Conservation (phyloP, 2,797 vertebrate genomes). For the Calcarius lapponicus region DNA sequence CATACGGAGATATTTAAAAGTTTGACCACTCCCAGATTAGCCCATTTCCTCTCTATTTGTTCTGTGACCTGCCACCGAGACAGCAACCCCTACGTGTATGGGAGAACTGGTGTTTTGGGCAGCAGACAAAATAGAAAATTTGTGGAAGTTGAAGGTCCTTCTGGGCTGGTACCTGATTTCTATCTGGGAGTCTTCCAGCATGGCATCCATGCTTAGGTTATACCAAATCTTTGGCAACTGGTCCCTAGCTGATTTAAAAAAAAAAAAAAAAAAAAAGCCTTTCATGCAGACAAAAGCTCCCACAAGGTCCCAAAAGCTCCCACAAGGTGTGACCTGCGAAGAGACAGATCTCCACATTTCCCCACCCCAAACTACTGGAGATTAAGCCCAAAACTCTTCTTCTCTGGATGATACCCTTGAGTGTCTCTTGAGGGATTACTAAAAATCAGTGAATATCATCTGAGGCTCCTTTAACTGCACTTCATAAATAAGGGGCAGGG, state of each 20-base stretch:
- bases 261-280: background rate
- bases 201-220: background rate
- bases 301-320: background rate
- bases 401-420: background rate
- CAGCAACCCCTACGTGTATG: accelerated
- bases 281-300: background rate
- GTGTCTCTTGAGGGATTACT: background rate
- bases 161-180: background rate
- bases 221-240: background rate
- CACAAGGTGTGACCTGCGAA: background rate
- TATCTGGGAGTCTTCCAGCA: background rate
- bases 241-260: background rate
- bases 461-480: background rate
- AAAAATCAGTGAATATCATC: background rate
- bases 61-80: background rate
- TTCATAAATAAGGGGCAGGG: background rate
- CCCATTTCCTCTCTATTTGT: background rate
- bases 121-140: background rate
- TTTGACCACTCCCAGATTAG: background rate
- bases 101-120: background rate
- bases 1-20: background rate
- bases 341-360: background rate
- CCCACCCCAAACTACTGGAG: background rate
- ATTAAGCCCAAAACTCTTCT: background rate
- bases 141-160: background rate